Percentiles rank a stretch among this genome's conserved stretches.
These are phyloP conservation scores for Dipodomys ordii DNA, from an alignment of 2,113 vertebrate genomes.

Conservation along the genomic window DNA sequence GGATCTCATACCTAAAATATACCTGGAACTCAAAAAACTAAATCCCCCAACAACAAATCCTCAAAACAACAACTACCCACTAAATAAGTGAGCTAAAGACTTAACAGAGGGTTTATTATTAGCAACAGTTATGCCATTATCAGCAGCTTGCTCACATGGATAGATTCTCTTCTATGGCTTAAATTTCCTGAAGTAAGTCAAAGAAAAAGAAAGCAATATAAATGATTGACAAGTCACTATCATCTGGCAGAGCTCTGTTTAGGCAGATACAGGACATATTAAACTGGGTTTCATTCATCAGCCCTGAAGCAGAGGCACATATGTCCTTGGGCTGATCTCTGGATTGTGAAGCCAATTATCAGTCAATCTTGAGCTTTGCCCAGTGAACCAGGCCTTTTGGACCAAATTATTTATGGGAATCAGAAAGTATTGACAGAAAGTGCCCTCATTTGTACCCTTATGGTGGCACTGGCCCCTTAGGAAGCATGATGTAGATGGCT, in stretches of 20 bases:
- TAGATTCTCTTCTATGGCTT: not conserved
- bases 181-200: not conserved
- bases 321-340: slow-evolving; percentile 39
- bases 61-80: too few species aligned
- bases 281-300: slow-evolving; percentile 65
- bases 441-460: not conserved
- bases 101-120: not conserved
- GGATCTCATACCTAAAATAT: too few species aligned
- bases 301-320: not conserved
- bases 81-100: too few species aligned
- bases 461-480: not conserved
- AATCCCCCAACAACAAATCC: too few species aligned
- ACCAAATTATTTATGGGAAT: slow-evolving; percentile 32
- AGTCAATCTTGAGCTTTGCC: slow-evolving; percentile 40
- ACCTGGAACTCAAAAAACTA: too few species aligned
- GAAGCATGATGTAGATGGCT: not conserved
- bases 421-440: not conserved
- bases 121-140: not conserved
- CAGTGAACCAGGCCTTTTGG: slow-evolving; percentile 12
- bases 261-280: slow-evolving; percentile 68
- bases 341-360: slow-evolving; percentile 50
- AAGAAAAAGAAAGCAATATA: not conserved
- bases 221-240: not conserved
- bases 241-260: not conserved
- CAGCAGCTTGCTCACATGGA: not conserved